phyloP scores from a whole-genome alignment of 2,113 vertebrate species.

The Heterocephalus glaber region DNA sequence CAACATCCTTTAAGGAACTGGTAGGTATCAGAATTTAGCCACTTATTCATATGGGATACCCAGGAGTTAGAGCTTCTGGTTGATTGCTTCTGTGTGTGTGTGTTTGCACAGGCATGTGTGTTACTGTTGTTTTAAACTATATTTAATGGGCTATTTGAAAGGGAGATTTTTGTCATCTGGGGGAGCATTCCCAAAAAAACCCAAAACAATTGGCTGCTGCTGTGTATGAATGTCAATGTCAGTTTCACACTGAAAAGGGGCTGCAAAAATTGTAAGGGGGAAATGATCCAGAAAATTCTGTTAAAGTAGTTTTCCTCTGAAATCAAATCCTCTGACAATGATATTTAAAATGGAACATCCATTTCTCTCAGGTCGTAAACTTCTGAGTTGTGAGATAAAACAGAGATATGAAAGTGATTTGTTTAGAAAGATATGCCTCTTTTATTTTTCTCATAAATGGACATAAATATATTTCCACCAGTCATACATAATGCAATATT shows the following conservation, averaged over 20 bases:
- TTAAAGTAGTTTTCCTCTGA: not conserved
- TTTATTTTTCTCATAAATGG: not conserved
- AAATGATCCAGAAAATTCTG: constrained; percentile 45
- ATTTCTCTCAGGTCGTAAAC: not conserved
- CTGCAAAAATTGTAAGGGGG: constrained; percentile 24
- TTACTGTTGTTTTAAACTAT: constrained; percentile 16
- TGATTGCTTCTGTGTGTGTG: not conserved
- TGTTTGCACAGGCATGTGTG: not conserved
- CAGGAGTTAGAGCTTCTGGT: not conserved
- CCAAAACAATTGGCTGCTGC: not conserved
- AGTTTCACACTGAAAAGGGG: not conserved
- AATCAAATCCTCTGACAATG: not conserved
- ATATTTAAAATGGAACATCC: constrained; percentile 15
- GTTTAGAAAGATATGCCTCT: not conserved
- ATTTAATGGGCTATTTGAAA: constrained; percentile 55
- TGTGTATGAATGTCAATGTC: not conserved
- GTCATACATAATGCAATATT: not conserved
- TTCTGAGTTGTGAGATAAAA: not conserved
- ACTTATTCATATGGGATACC: not conserved
- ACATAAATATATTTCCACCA: not conserved
- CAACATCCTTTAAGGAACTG: not conserved
- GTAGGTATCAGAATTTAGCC: constrained; percentile 29
- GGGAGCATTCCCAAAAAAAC: constrained; percentile 56
- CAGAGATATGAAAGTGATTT: not conserved
- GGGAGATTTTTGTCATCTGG: constrained; percentile 34